Evolutionary conservation across 2,888 invertebrate species (phyloP), one percentile per base, ranked within the genome.

Genomic region (Thecophora atra): DNA sequence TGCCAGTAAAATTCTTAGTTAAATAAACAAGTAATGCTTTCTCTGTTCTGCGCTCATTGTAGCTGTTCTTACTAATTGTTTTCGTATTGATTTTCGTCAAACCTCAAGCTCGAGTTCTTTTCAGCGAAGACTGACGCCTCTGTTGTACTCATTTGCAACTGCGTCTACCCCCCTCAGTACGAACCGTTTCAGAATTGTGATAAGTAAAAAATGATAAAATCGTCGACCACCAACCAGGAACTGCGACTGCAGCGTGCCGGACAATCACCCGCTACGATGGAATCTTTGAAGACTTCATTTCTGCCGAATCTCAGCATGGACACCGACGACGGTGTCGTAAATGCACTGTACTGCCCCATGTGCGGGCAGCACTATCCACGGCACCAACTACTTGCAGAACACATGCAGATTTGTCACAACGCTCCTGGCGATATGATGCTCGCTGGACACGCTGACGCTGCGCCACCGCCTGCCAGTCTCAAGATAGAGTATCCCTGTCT

Each of bases 291-390:
- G 77, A 82, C 85, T 76, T 78, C 84, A 56, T 85, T 84, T 80
- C 79, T 85, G 74, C 85, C 85, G 65, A 85, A 85, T 79, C 80
- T 85, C 74, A 82, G 83, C 78, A 85, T 85, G 83, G 85, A 85
- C 72, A 81, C 83, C 47, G 79, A 78, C 72, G 80, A 74, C 56
- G 73, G 77, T 60, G 76, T 76, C 26, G 64, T 81, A 47, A 77
- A 77, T 73, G 30, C 81, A 64, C 81, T 83, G 73, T 85, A 81
- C 75, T 85, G 85, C 65, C 85, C 84, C 71, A 81, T 85, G 80
- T 85, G 85, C 75, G 84, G 84, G n/a, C 84, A 84, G 76, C 83
- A 85, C 73, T 85, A 84, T 69, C 83, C 83, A 52, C 79, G 84
- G 24, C 78, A 81, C 17, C 84, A 84, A 72, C 81, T 84, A 71